Conservation (phyloP, 2,888 invertebrate species). For the Phalangium opilio region DNA sequence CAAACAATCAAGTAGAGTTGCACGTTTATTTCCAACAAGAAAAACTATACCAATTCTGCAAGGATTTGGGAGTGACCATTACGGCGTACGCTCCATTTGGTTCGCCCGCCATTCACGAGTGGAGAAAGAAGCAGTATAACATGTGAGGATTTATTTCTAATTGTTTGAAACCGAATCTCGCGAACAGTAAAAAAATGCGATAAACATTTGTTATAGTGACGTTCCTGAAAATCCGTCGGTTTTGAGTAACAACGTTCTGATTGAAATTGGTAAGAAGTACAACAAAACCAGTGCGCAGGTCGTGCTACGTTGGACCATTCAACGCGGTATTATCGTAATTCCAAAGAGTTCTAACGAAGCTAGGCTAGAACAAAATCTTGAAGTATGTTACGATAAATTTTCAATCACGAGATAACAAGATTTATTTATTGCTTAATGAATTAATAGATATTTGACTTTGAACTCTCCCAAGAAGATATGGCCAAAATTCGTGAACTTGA, state of each 20-base stretch:
- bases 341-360: constrained; percentile 13
- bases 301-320: constrained; percentile 14
- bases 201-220: not conserved
- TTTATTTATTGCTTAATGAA: too few relatives aligned
- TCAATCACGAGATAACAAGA: too few relatives aligned
- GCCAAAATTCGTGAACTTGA: constrained; percentile 18
- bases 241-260: constrained; percentile 44
- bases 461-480: constrained; percentile 23
- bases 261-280: constrained; percentile 35
- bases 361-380: constrained; percentile 13
- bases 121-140: too few relatives aligned
- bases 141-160: too few relatives aligned
- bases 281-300: constrained; percentile 14
- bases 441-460: constrained; percentile 24
- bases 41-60: too few relatives aligned
- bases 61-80: too few relatives aligned
- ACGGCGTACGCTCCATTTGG: too few relatives aligned
- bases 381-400: too few relatives aligned
- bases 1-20: constrained; percentile 34
- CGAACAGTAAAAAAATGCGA: too few relatives aligned
- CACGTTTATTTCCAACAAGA: too few relatives aligned
- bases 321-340: constrained; percentile 14
- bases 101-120: too few relatives aligned
- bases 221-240: constrained; percentile 39
- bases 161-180: too few relatives aligned